Evolutionary conservation across 2,797 vertebrate genomes (phyloP).

Genomic region (Synanceia verrucosa): DNA sequence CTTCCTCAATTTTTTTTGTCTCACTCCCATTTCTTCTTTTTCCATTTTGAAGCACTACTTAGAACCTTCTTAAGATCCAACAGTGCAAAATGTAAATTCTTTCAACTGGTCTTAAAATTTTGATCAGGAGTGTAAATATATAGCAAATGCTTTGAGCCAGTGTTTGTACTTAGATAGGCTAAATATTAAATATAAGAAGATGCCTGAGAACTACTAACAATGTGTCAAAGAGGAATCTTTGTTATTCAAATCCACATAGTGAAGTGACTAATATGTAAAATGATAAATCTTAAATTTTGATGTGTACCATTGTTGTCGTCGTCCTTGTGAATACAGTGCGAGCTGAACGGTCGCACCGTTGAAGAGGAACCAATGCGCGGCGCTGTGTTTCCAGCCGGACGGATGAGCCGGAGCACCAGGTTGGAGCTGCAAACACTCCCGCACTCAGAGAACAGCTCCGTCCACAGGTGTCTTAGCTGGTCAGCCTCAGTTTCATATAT

Average conservation of each 20-base stretch:
- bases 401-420: slow-evolving; percentile 36
- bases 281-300: not conserved
- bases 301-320: not conserved
- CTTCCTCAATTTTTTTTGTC: too few relatives aligned
- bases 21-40: too few relatives aligned
- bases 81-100: too few relatives aligned
- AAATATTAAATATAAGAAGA: not conserved
- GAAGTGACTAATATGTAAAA: not conserved
- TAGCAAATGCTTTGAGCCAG: too few relatives aligned
- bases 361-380: slow-evolving; percentile 21
- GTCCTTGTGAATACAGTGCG: not conserved
- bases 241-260: not conserved
- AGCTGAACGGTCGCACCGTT: not conserved
- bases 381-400: slow-evolving; percentile 64
- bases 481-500: not conserved
- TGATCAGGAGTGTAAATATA: too few relatives aligned
- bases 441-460: too few relatives aligned
- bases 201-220: not conserved
- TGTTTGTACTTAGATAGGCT: too few relatives aligned
- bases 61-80: too few relatives aligned
- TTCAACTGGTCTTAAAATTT: too few relatives aligned
- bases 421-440: not conserved
- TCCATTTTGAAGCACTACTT: too few relatives aligned
- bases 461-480: accelerated
- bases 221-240: not conserved